Evolutionary conservation across 1,140 invertebrate genomes (phyloP), one percentile per base, ranked within the genome.

Genomic region (Cataglyphis hispanica): DNA sequence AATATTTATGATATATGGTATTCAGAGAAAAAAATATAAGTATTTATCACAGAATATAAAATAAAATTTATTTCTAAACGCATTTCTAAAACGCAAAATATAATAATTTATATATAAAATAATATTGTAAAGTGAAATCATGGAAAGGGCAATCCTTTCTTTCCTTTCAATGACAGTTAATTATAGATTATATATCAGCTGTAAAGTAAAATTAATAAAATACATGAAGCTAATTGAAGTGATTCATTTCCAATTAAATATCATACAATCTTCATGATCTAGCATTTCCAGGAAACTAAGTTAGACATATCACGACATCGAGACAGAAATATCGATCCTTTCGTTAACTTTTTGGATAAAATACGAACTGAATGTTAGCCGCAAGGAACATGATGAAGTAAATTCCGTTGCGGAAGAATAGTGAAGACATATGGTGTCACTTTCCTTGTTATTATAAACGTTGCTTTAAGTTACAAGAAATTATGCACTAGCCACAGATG

Each of bases 341-440:
- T 74, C 53, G 37, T 83, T 60, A 74, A 61, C 67, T 83, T 74
- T 72, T 72, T 72, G 37, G 40, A 37, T 31, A 31, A 19, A 70
- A 60, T 56, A 72, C 25, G 16, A 67, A n/a, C 4, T 37, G 22
- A 64, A 77, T 61, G 31, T 16, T 31, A 27, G 34, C 25, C 40
- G 37, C 13, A 22, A 22, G n/a, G 27, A 40, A 16, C 7, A 34
- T 25, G 53, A 27, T 69, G 16, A 37, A 76, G 34, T 72, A 75
- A 88, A 86, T 88, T 56, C 25, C n/a, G 25, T 72, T 11, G 85
- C 31, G 31, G 31, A 76, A 67, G 78, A 70, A 40, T 75, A 83
- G 66, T 34, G 63, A 60, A 87, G 70, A 88, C 81, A 25, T 75
- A 67, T 56, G 25, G 37, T 63, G 86, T 88, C 86, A 87, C 83